Percentiles rank a stretch among this genome's conserved stretches.
Conservation (phyloP, 2,113 vertebrate genomes). For the Gnathonemus echidnorhynchus region DNA sequence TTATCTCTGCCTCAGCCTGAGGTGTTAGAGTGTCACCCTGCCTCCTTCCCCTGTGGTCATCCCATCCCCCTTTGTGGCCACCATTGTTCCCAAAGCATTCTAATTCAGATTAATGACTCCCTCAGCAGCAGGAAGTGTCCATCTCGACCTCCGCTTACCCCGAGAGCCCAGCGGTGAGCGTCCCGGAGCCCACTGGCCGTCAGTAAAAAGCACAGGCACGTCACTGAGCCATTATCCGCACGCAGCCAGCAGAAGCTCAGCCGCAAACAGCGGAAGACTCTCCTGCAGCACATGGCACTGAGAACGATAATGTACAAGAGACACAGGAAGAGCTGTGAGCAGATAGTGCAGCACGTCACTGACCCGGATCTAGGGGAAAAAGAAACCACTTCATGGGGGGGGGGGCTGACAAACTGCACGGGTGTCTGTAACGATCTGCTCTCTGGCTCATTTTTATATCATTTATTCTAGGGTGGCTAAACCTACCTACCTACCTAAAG, state of each 20-base stretch:
- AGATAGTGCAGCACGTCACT: background rate
- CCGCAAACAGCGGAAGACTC: background rate
- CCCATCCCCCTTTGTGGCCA: conserved; percentile 57
- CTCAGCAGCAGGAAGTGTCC: conserved; percentile 63
- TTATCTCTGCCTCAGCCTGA: conserved; percentile 57
- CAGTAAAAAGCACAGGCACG: conserved; percentile 23
- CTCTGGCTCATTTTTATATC: background rate
- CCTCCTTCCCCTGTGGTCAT: conserved; percentile 56
- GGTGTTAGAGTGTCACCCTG: conserved; percentile 65
- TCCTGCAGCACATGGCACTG: background rate
- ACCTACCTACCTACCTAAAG: background rate
- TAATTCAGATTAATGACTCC: conserved; percentile 65
- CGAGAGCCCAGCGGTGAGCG: conserved; percentile 38
- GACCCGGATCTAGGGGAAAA: background rate
- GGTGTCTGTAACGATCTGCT: background rate
- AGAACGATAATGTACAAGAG: background rate
- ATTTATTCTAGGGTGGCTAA: background rate
- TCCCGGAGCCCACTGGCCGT: conserved; percentile 33
- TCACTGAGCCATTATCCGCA: background rate
- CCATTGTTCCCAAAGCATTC: conserved; percentile 43
- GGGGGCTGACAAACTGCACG: background rate
- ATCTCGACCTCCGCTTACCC: conserved; percentile 61
- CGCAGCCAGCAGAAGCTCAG: background rate
- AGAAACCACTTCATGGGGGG: no score
- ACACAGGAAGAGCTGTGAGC: background rate